Evolutionary conservation across 2,113 vertebrate genomes (phyloP).

Genomic region (Nettapus auritus): DNA sequence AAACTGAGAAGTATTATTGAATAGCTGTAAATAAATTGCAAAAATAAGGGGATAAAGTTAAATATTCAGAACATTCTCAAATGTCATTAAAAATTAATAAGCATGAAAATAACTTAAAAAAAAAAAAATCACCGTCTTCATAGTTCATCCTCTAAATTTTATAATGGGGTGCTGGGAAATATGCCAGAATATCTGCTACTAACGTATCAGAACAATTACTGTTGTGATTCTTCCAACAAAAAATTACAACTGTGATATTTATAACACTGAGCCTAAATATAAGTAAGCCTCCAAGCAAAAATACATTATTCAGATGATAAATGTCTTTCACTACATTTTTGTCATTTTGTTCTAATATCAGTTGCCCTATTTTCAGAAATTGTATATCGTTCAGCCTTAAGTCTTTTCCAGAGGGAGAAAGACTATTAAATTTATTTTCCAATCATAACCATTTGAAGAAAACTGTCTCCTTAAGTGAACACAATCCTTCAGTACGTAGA

Average conservation of each 20-base stretch:
- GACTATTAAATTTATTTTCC: conserved; percentile 32
- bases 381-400: conserved; percentile 16
- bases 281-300: conserved; percentile 45
- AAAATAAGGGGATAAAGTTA: neutral
- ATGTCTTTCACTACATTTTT: conserved; percentile 9
- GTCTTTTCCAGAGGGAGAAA: conserved; percentile 35
- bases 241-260: conserved; percentile 39
- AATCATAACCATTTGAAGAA: neutral
- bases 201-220: neutral
- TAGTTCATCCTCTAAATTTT: neutral
- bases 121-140: neutral
- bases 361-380: conserved; percentile 48
- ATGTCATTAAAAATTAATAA: neutral
- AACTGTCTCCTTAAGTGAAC: neutral
- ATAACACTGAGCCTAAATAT: conserved; percentile 18
- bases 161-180: neutral
- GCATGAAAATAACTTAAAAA: neutral
- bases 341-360: conserved; percentile 40
- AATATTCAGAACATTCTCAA: neutral
- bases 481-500: neutral
- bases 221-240: neutral
- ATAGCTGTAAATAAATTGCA: neutral
- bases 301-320: conserved; percentile 43
- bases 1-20: neutral
- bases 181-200: neutral